Evolutionary conservation across 1,140 invertebrate genomes (phyloP), one percentile per base, ranked within the genome.

Genomic region (Diorhabda elongata): DNA sequence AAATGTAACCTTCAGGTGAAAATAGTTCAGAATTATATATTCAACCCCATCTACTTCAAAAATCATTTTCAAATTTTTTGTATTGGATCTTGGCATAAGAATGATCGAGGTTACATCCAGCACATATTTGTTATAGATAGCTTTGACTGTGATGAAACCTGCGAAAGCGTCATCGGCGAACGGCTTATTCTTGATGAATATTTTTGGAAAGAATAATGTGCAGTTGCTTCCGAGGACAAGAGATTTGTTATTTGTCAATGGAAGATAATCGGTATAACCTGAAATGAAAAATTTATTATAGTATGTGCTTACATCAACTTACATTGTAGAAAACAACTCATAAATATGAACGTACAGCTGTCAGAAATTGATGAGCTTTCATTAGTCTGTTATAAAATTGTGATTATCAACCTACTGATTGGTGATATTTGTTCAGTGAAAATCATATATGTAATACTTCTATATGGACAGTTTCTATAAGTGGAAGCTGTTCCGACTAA

Each of bases 11-110:
- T 47, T 62, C n/a, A 62, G 9, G 2, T 44, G 8, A 5, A 62
- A 47, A 7, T 62, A 62, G 11, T 62, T 62, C 43, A 62, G 11
- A 44, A 62, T 44, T 8, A 62, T 44, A 44, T 62, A 62, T n/a
- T 43, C 43, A 8, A 43, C 44, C 44, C 61, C 61, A 11, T 44
- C 61, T 3, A 62, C 61, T 8, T 62, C 61, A 44, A 62, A 47
- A 62, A 62, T 62, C 2, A 44, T 6, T 44, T 11, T 8, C 8
- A 11, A 2, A n/a, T 42, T 9, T 8, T 11, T 44, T n/a, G 42
- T 8, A 62, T 44, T 11, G 9, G 42, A 42, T 11, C 44, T 44
- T n/a, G 42, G 7, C 43, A 62, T 62, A 2, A 62, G 6, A n/a
- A 62, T 11, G 43, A 62, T 42, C 9, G 61, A n/a, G 7, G 61